phyloP scores from a whole-genome alignment of 2,797 vertebrate genomes.

The Chromobotia macracanthus region DNA sequence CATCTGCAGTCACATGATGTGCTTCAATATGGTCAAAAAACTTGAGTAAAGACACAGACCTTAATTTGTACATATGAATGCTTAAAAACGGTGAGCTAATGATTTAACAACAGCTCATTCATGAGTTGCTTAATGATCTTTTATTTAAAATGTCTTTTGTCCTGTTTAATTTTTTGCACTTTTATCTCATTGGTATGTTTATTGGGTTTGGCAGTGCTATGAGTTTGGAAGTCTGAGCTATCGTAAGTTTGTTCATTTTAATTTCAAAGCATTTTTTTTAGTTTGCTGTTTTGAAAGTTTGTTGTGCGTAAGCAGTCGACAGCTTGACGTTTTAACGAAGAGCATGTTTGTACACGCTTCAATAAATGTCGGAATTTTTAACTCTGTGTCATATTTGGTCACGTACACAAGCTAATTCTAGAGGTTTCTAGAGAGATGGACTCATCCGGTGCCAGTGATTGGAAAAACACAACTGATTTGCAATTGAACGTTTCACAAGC shows the following conservation, averaged over 20 bases:
- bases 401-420: neutral
- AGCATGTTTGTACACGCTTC: conserved; percentile 35
- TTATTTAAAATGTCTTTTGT: conserved; percentile 12
- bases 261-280: neutral
- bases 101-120: too few species aligned
- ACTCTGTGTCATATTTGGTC: neutral
- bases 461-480: too few species aligned
- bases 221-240: neutral
- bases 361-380: conserved; percentile 18
- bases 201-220: neutral
- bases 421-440: too few species aligned
- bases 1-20: too few species aligned
- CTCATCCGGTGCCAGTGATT: too few species aligned
- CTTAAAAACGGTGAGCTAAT: conserved; percentile 1
- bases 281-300: conserved; percentile 8
- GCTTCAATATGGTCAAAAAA: too few species aligned
- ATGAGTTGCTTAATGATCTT: conserved; percentile 1
- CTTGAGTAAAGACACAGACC: too few species aligned
- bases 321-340: conserved; percentile 20
- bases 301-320: neutral
- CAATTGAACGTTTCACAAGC: neutral
- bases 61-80: conserved; percentile 24
- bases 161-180: conserved; percentile 1
- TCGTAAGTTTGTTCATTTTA: neutral
- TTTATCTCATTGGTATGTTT: neutral